A percentile compares a stretch with the other conserved stretches of the same genome.
These are phyloP conservation scores for Aldabrachelys gigantea DNA, from an alignment of 2,113 vertebrate genomes.

Conservation along the genomic window DNA sequence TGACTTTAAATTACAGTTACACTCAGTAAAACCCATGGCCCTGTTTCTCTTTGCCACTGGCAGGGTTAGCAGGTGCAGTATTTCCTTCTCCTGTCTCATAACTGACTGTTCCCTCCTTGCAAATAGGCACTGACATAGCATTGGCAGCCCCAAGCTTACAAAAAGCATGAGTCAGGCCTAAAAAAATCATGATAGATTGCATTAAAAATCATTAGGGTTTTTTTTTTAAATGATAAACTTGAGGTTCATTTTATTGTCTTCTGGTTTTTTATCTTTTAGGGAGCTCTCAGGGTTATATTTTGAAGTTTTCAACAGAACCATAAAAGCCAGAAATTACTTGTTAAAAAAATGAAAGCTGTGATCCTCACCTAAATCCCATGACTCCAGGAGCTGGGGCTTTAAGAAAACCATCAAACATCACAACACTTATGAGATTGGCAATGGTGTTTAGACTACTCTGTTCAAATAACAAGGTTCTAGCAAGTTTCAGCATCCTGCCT, in stretches of 20 bases:
- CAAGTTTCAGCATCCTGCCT: accelerated
- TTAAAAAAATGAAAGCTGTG: not conserved
- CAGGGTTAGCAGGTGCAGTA: not conserved
- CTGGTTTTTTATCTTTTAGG: not conserved
- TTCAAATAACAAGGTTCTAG: not conserved
- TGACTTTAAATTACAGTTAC: accelerated
- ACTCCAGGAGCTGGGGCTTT: not conserved
- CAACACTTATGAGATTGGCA: not conserved
- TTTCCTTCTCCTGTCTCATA: not conserved
- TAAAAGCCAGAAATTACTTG: not conserved
- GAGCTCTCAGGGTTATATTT: not conserved
- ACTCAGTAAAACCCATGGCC: not conserved
- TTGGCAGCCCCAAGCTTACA: not conserved
- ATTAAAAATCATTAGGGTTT: not conserved
- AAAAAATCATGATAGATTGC: not conserved
- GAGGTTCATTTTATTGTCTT: not conserved
- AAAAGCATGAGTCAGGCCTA: not conserved
- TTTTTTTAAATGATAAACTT: not conserved
- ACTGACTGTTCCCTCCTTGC: not conserved
- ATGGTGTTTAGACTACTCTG: not conserved
- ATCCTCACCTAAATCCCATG: not conserved
- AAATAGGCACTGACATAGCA: not conserved
- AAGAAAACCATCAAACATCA: not conserved
- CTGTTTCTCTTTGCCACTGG: not conserved
- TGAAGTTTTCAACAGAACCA: not conserved